phyloP scores from a whole-genome alignment of 2,888 invertebrate genomes.

The Euphydryas editha region DNA sequence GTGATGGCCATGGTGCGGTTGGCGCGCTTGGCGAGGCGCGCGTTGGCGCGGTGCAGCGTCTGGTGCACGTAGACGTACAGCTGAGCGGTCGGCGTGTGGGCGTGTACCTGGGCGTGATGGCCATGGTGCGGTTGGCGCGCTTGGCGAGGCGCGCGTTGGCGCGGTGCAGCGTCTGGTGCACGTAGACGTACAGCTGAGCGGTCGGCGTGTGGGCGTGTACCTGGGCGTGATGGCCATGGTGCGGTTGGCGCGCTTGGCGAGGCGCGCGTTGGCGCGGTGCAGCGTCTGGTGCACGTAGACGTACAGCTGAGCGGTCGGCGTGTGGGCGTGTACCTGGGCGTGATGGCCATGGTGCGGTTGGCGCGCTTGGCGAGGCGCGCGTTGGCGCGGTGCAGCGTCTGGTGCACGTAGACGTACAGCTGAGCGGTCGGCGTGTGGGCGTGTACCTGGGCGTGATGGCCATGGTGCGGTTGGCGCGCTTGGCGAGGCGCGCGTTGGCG shows the following conservation, averaged over 20 bases:
- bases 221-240: conserved; percentile 1
- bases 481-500: conserved; percentile 1
- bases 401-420: background rate
- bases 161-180: conserved; percentile 1
- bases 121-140: conserved; percentile 3
- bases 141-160: conserved; percentile 2
- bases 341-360: conserved; percentile 3
- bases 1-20: conserved; percentile 3
- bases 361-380: conserved; percentile 2
- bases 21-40: conserved; percentile 2
- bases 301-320: too few species aligned
- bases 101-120: background rate
- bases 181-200: too few species aligned
- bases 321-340: background rate
- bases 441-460: background rate
- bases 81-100: too few species aligned
- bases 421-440: too few species aligned
- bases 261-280: conserved; percentile 1
- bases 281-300: conserved; percentile 1
- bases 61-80: background rate
- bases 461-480: conserved; percentile 1
- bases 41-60: conserved; percentile 1
- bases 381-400: conserved; percentile 1
- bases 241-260: conserved; percentile 2
- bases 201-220: background rate